Conservation (phyloP, 1,140 invertebrate genomes). For the Drosophila miranda region DNA sequence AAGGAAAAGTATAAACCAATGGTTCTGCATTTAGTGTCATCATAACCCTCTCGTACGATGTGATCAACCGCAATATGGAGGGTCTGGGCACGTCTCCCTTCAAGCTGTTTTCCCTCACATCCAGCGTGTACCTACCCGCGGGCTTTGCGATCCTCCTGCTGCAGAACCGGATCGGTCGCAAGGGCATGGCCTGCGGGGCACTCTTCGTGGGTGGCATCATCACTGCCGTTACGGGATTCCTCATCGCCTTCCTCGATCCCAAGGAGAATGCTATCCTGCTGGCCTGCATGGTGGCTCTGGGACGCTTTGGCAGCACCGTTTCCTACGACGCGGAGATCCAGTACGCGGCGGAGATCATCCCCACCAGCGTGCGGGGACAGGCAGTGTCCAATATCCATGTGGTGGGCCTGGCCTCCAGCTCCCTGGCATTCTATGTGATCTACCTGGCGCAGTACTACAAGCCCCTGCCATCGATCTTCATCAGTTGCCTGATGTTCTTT, state of each 20-base stretch:
- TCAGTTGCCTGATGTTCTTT: constrained; percentile 83
- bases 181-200: constrained; percentile 84
- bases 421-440: constrained; percentile 73
- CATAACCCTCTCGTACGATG: constrained; percentile 85
- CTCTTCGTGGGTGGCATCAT: constrained; percentile 83
- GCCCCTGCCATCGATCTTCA: constrained; percentile 84
- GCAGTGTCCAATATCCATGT: constrained; percentile 84
- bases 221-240: constrained; percentile 74
- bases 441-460: constrained; percentile 82
- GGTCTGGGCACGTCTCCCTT: constrained; percentile 84
- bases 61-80: constrained; percentile 85
- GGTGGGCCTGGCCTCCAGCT: constrained; percentile 83
- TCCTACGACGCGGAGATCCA: constrained; percentile 86
- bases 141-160: constrained; percentile 83
- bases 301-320: constrained; percentile 85
- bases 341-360: constrained; percentile 86
- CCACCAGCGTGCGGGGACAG: constrained; percentile 85
- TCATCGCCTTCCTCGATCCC: constrained; percentile 63
- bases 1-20: background rate
- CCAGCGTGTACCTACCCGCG: constrained; percentile 84
- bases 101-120: constrained; percentile 84
- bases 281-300: constrained; percentile 82
- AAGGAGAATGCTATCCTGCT: constrained; percentile 61
- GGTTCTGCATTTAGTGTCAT: constrained; percentile 82
- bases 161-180: constrained; percentile 84